These are phyloP conservation scores for Lamellibrachia satsuma DNA, from an alignment of 2,888 invertebrate species.

Conservation along the genomic window DNA sequence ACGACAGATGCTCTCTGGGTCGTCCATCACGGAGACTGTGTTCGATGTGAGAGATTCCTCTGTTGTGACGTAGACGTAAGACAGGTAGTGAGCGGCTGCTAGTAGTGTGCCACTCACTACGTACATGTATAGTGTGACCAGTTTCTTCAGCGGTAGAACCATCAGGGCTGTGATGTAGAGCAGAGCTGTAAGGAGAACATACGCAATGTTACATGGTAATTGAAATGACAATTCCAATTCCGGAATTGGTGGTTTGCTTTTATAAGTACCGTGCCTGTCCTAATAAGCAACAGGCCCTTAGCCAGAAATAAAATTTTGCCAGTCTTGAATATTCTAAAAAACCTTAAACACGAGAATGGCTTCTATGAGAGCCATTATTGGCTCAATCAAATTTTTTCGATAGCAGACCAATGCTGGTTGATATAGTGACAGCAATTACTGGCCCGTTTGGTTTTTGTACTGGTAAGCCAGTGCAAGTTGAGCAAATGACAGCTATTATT, in stretches of 20 bases:
- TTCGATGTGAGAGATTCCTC: constrained; percentile 48
- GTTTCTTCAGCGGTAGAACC: constrained; percentile 66
- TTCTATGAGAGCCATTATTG: no score
- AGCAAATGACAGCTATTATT: no score
- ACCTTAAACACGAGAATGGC: no score
- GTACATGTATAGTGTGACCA: constrained; percentile 69
- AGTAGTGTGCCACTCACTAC: constrained; percentile 66
- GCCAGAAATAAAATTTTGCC: no score
- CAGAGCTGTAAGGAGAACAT: constrained; percentile 61
- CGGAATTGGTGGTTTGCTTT: background rate
- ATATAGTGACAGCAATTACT: no score
- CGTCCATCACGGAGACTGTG: constrained; percentile 44
- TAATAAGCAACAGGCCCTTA: no score
- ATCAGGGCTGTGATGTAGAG: constrained; percentile 67
- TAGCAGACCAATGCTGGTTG: no score
- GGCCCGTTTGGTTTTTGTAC: no score
- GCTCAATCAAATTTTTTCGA: no score
- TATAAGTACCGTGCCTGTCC: no score
- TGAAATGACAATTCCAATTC: background rate
- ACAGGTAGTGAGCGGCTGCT: constrained; percentile 65
- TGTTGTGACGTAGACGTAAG: constrained; percentile 64
- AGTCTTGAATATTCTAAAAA: no score
- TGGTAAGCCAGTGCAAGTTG: no score
- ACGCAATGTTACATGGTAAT: background rate
- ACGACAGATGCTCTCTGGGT: constrained; percentile 53